Conservation (phyloP, 2,113 vertebrate genomes). For the Eclectus roratus region DNA sequence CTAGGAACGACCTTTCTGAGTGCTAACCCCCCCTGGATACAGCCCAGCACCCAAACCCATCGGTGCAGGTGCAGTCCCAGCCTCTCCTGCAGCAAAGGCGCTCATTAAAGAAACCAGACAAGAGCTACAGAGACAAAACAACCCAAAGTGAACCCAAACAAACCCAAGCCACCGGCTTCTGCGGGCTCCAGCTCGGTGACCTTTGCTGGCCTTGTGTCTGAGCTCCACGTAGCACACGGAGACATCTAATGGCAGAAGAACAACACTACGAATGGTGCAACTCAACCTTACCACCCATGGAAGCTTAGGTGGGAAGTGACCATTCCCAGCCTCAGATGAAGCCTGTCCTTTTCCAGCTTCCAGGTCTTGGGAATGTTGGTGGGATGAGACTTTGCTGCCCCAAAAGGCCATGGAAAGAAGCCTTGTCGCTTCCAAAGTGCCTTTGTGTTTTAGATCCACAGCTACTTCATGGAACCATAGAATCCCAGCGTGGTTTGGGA, state of each 20-base stretch:
- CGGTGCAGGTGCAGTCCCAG: background rate
- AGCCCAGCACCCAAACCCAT: background rate
- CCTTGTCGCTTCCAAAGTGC: background rate
- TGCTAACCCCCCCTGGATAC: too few relatives aligned
- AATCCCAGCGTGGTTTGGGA: background rate
- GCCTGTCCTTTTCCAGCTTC: background rate
- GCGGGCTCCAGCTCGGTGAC: background rate
- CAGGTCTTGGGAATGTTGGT: too few relatives aligned
- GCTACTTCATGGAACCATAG: fast-evolving
- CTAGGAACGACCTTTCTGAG: background rate
- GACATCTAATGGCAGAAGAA: slow-evolving; percentile 50
- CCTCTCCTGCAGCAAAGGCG: background rate
- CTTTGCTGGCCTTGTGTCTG: background rate
- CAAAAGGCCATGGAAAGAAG: fast-evolving
- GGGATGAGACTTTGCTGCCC: background rate
- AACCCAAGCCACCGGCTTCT: fast-evolving
- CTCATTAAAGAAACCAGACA: background rate
- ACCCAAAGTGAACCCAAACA: background rate
- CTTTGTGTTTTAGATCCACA: background rate
- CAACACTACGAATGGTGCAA: background rate
- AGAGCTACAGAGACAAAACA: background rate
- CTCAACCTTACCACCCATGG: fast-evolving
- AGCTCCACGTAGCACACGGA: background rate
- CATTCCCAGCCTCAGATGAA: background rate
- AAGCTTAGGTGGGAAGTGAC: fast-evolving